phyloP scores from a whole-genome alignment of 2,888 invertebrate genomes.

The Lamellibrachia columna region DNA sequence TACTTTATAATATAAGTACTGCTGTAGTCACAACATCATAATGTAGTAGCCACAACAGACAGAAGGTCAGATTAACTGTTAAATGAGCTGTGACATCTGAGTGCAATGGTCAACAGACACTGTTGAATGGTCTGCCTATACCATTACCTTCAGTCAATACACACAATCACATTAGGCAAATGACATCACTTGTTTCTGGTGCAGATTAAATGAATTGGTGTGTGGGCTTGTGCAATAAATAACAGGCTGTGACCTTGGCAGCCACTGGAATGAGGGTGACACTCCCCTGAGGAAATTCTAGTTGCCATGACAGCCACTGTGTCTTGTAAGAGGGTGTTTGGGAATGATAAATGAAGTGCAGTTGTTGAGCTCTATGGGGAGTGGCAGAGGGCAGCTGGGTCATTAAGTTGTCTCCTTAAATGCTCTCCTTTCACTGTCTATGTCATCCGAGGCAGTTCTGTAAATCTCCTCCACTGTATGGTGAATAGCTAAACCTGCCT shows the following conservation, averaged over 20 bases:
- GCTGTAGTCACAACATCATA: neutral
- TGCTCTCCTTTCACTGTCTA: neutral
- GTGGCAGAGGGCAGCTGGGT: neutral
- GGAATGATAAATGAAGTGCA: neutral
- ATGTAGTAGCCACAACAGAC: neutral
- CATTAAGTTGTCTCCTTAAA: neutral
- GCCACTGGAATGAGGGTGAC: neutral
- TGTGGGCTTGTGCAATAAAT: neutral
- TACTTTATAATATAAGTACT: neutral
- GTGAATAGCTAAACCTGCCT: neutral
- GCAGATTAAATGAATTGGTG: neutral
- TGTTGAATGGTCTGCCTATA: neutral
- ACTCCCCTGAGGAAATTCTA: neutral
- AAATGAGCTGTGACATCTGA: neutral
- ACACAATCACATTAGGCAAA: neutral
- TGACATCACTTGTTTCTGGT: neutral
- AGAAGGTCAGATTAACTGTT: neutral
- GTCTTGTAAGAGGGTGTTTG: neutral
- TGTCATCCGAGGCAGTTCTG: neutral
- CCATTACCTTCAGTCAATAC: constrained; percentile 12
- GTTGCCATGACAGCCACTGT: neutral
- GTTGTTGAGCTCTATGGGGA: neutral
- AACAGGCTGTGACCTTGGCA: constrained; percentile 16
- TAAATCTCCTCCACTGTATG: neutral
- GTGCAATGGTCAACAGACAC: neutral